phyloP scores from a whole-genome alignment of 2,113 vertebrate genomes.

The Ginglymostoma cirratum region DNA sequence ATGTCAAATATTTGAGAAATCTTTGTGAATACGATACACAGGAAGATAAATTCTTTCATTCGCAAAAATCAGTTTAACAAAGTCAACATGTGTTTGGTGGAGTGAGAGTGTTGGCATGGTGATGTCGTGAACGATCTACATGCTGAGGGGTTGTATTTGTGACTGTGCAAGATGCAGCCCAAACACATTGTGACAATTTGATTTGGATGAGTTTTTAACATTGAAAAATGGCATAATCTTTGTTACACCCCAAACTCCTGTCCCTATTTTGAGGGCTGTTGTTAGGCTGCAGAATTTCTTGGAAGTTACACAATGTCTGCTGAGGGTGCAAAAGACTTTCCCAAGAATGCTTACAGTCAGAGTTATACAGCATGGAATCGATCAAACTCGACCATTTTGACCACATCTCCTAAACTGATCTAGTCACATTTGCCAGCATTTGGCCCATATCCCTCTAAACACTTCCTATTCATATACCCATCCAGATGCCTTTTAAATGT shows the following conservation, averaged over 20 bases:
- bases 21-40: not conserved
- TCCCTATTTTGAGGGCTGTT: not conserved
- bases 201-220: not conserved
- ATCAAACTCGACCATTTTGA: too few relatives aligned
- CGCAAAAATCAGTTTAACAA: not conserved
- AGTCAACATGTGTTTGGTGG: not conserved
- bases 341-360: too few relatives aligned
- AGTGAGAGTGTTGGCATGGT: not conserved
- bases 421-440: too few relatives aligned
- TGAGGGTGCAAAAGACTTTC: not conserved
- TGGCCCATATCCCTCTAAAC: too few relatives aligned
- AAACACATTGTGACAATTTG: not conserved
- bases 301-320: not conserved
- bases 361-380: too few relatives aligned
- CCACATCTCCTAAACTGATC: too few relatives aligned
- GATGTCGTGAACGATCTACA: not conserved
- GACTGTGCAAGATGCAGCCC: not conserved
- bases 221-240: not conserved
- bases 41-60: not conserved
- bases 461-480: too few relatives aligned
- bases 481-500: not conserved
- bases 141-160: not conserved
- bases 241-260: not conserved
- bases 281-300: not conserved
- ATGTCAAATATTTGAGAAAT: constrained; percentile 1